Evolutionary conservation across 2,797 vertebrate species (phyloP), one percentile per base, ranked within the genome.

Genomic region (Ceyx erithaca): DNA sequence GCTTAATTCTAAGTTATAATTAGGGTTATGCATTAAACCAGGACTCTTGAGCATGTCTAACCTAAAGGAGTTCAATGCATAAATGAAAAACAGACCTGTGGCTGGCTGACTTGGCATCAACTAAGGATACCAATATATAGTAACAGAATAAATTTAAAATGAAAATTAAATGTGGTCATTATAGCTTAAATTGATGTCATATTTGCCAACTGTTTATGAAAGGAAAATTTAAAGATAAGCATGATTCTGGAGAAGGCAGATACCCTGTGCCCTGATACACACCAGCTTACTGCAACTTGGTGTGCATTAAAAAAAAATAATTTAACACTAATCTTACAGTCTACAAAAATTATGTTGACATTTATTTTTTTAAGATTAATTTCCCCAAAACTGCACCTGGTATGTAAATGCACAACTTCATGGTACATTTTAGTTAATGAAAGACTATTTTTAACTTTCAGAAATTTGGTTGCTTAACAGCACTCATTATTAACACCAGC

Each of bases 21-120:
- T 98, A 98, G 97, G 97, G 97, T 97, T 97, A 96, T 96, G 97
- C 95, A 97, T 97, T 98, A 97, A 97, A 98, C 96, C 95, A 95
- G 93, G 96, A 96, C 96, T 97, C 96, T 92, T 95, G 95, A 97
- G 95, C 94, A 97, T 57, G 73, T 95, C 97, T 97, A 96, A 97
- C 97, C 97, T 89, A 92, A 95, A 97, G 96, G 94, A 97, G 94
- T 96, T 95, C 91, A 76, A 28, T 23, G 84, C 61, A 80, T 57
- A 98, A 97, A 97, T 97, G 96, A 97, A 94, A 97, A 97, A 92
- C 97, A 98, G 97, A 97, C 96, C 37, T 96, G 97, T 97, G 97
- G 97, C 95, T 96, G 31, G 89, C 87, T 94, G 88, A 66, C 85
- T 96, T 97, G 97, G 96, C 97, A 96, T 92, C 89, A 92, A 72